Percentiles rank a stretch among this genome's conserved stretches.
phyloP scores from a whole-genome alignment of 1,140 invertebrate genomes.

The Papilio xuthus region DNA sequence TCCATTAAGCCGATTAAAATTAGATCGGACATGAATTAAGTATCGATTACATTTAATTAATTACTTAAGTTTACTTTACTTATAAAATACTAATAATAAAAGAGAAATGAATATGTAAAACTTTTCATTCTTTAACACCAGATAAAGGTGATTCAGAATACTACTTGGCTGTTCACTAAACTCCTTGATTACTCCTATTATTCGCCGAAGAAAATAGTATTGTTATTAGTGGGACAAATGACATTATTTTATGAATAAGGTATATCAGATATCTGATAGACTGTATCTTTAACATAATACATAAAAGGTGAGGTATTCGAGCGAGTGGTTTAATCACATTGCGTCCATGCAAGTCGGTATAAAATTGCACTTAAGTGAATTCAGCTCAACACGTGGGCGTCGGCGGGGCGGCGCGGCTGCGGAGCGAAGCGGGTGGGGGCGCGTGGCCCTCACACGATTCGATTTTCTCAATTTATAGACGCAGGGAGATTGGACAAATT shows the following conservation, averaged over 20 bases:
- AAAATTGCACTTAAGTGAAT: constrained; percentile 9
- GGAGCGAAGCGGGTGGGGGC: neutral
- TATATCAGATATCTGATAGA: too few relatives aligned
- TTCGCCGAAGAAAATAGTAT: neutral
- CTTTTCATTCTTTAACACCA: neutral
- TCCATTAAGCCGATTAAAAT: neutral
- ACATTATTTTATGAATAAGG: neutral
- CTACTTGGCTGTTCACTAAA: neutral
- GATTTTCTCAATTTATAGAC: constrained; percentile 17
- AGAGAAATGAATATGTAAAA: neutral
- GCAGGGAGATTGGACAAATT: neutral
- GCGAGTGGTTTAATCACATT: neutral
- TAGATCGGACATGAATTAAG: neutral
- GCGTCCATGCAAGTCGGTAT: neutral
- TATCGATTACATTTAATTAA: neutral
- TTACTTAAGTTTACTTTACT: neutral
- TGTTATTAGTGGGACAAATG: neutral
- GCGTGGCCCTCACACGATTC: neutral
- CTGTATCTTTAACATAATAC: neutral
- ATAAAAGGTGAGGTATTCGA: neutral
- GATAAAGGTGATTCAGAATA: neutral
- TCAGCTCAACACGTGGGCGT: neutral
- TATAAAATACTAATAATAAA: neutral
- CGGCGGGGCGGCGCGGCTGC: neutral
- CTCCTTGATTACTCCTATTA: neutral